Percentiles rank a stretch among this genome's conserved stretches.
Evolutionary conservation across 2,888 invertebrate genomes (phyloP).

Genomic region (Pinctada fucata): DNA sequence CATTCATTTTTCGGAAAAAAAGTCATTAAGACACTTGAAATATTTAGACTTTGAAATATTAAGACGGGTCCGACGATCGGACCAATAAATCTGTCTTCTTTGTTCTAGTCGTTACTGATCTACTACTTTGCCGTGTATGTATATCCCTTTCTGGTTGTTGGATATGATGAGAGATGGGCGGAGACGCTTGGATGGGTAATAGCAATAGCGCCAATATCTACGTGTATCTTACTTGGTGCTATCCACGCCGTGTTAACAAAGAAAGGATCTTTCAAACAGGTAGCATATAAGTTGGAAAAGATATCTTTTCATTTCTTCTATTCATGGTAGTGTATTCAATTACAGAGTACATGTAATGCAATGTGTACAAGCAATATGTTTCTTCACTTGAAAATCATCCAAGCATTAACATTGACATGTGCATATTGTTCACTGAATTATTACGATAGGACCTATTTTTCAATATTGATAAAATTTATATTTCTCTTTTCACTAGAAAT

Average conservation of each 20-base stretch:
- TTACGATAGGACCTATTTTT: too few species aligned
- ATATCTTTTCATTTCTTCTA: not conserved
- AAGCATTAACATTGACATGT: too few species aligned
- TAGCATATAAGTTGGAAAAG: constrained; percentile 27
- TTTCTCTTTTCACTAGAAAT: constrained; percentile 46
- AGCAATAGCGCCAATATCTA: constrained; percentile 56
- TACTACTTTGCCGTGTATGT: constrained; percentile 69
- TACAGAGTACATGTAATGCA: too few species aligned
- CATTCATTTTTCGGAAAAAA: too few species aligned
- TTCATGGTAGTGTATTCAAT: not conserved
- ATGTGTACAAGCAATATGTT: too few species aligned
- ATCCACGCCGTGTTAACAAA: constrained; percentile 61
- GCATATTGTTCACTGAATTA: too few species aligned
- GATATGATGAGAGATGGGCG: constrained; percentile 64
- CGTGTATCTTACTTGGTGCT: constrained; percentile 61
- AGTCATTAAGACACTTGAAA: too few species aligned
- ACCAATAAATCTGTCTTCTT: not conserved
- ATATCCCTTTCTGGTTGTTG: constrained; percentile 61
- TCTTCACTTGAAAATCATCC: too few species aligned
- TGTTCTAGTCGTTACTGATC: constrained; percentile 63
- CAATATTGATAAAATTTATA: not conserved
- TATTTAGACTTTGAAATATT: too few species aligned
- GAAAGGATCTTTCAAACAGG: constrained; percentile 63
- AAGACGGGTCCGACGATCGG: too few species aligned
- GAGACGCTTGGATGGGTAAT: constrained; percentile 68